Evolutionary conservation across 2,888 invertebrate species (phyloP), one percentile per base, ranked within the genome.

Genomic region (Anthrax anthrax): DNA sequence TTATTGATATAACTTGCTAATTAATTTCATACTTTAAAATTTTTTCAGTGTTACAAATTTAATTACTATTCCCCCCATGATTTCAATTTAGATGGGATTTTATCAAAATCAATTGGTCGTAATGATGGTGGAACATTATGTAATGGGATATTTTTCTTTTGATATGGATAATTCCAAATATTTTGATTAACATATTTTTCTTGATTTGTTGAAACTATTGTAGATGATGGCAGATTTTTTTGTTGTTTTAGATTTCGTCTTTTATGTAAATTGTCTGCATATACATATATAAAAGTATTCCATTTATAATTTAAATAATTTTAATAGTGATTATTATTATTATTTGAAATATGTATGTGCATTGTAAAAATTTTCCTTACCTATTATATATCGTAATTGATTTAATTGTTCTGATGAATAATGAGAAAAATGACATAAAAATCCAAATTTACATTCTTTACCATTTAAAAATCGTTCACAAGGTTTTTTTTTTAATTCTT

Each of bases 351-450:
- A 23, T 23, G 23, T 23, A 23, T 23, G 5, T 29, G 29, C 8
- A 10, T 29, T 29, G n/a, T 10, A 29, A 29, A 3, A 3, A 6
- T 12, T 10, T 29, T 29, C 29, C 3, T 10, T 29, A 29, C 12
- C 10, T 29, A 29, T 12, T 9, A 29, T 50, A 51, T 56, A 51
- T 19, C 55, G 52, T 13, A 65, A 48, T 29, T 59, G 52, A 16
- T 54, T 46, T 23, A 65, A 39, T 42, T 65, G 61, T 1, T 53
- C 50, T 2, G 51, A 47, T 23, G 48, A 60, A 40, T 58, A 65
- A 43, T 65, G 65, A 4, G 60, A 50, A 40, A 54, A 63, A 41
- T 60, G 63, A 46, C 65, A 65, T n/a, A 54, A 52, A 6, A 60
- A 42, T 19, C 62, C 60, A 43, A 63, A 65, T 51, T 58, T 61